Base-by-base conservation (phyloP, 1,140 invertebrate genomes). In the Drosophila ogumai region DNA sequence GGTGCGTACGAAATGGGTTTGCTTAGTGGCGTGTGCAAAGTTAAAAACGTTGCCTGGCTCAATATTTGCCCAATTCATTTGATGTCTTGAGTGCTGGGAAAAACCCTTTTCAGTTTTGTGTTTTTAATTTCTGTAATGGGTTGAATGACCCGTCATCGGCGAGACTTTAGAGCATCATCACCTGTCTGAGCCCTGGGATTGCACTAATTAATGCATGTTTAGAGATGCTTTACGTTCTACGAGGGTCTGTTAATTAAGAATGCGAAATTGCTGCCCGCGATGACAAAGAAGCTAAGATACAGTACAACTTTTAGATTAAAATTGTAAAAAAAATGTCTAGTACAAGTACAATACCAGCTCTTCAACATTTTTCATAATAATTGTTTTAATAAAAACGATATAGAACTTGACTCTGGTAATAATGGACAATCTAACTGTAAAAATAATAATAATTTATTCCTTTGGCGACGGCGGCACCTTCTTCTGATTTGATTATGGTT, bases 401-500 rank as follows among this genome's bases (percentile, higher is more conserved):
- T 15, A 15, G 3, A 25, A 15, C 10, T 15, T 47, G 13, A 25
- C 13, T 28, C 9, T 47, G 15, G 4, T 10, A n/a, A 49, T n/a
- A 49, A 49, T 31, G 6, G 6, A 1, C 28, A 0, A n/a, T 28
- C 25, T 50, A 50, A 50, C 47, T 31, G 47, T 50, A 17, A 50
- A 50, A n/a, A 8, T 28, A 22, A 25, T 4, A 15, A n/a, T 49
- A 50, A 32, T 50, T 50, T 50, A 32, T 50, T 32, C 47, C n/a
- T 3, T n/a, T 31, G 47, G 28, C 28, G 52, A 58, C 64, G 63
- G 59, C 82, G 50, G 43, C 82, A 86, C 82, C 79, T 82, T 79
- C 47, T 68, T 67, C 17, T 86, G 84, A 81, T 87, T 86, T 75
- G 79, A 85, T 85, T 81, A 81, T 22, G 31, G 34, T n/a, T 32